These are phyloP conservation scores for Antechinus flavipes DNA, from an alignment of 2,113 vertebrate genomes.

Conservation along the genomic window DNA sequence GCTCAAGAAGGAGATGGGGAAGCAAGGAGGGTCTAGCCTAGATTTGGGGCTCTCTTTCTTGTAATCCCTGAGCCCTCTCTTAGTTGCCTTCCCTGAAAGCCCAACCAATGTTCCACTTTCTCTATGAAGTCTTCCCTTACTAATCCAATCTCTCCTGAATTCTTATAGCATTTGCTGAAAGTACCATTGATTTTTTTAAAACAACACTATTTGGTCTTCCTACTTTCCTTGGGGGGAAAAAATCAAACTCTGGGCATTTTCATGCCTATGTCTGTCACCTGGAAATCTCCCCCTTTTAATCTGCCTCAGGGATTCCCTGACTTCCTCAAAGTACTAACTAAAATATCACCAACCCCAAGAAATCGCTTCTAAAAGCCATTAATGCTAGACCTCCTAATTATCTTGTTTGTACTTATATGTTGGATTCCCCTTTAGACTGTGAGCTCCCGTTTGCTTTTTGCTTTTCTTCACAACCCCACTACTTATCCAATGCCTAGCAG, in stretches of 20 bases:
- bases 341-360: not conserved
- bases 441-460: not conserved
- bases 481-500: not conserved
- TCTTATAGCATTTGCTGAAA: not conserved
- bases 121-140: not conserved
- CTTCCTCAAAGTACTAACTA: not conserved
- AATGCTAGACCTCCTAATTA: not conserved
- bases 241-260: not conserved
- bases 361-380: not conserved
- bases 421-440: too few relatives aligned
- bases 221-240: not conserved
- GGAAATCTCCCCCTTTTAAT: not conserved
- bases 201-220: not conserved
- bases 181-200: not conserved
- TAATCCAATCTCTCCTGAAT: not conserved
- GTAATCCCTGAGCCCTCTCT: not conserved
- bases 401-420: not conserved
- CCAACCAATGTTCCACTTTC: not conserved
- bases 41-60: not conserved
- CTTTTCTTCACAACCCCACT: not conserved
- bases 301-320: not conserved
- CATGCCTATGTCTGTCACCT: not conserved
- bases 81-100: not conserved
- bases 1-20: not conserved
- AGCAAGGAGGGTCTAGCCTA: not conserved